Base-by-base conservation (phyloP, 2,797 vertebrate species). In the Bradypodion ventrale region DNA sequence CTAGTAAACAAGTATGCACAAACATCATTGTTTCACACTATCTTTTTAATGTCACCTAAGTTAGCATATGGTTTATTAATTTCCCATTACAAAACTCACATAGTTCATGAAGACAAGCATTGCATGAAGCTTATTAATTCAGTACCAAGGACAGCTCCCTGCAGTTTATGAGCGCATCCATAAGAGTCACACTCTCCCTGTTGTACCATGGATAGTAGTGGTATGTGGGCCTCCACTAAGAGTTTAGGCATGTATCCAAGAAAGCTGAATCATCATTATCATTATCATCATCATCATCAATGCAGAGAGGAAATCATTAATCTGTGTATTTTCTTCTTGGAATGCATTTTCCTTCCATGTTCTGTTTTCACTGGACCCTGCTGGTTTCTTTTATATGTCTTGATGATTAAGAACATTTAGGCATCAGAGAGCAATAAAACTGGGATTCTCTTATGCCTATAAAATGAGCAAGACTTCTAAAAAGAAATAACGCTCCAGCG, bases 1-100 rank as follows among this genome's bases (percentile, higher is more conserved):
- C 52, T 63, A 12, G 52, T 56, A 56, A 56, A 56, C 52, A 56
- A 56, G 52, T 56, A 56, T 19, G 21, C 52, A 56, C 52, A 56
- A 16, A 56, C 59, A 63, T 75, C 46, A 37, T 52, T 72, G 40
- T 60, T 82, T 73, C 40, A 73, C 27, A 62, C 21, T n/a, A n/a
- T n/a, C n/a, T 66, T 75, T 66, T n/a, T 52, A 44, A 82, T 52
- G n/a, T 82, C n/a, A 44, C 29, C 32, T 75, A 66, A 66, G 35
- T 29, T 52, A n/a, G 7, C 9, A 7, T 75, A 65, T 66, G 62
- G 32, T 83, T 75, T 56, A 75, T 40, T 83, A 46, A 66, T 83
- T 65, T 40, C 35, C 32, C 32, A 21, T n/a, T 15, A 46, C 49
- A 56, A 66, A 56, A 74, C 62, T 25, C 19, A 13, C 12, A 49